phyloP scores from a whole-genome alignment of 2,888 invertebrate genomes.

The Drosophila limbata region DNA sequence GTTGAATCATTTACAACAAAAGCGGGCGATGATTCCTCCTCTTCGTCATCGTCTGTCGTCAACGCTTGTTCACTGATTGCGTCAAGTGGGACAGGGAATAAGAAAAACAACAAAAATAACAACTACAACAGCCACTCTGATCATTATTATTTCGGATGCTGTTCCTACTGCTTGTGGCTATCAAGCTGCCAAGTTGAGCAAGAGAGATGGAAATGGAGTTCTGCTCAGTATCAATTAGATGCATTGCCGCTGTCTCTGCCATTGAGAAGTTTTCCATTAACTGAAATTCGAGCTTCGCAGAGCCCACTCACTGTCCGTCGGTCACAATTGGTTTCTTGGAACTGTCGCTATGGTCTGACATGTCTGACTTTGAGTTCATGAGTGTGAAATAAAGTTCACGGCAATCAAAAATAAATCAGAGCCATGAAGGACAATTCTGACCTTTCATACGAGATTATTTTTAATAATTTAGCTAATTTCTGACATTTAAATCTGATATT shows the following conservation, averaged over 20 bases:
- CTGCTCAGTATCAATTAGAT: constrained; percentile 42
- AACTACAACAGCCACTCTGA: constrained; percentile 34
- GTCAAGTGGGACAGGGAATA: constrained; percentile 41
- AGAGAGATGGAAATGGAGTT: background rate
- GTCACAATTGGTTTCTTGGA: background rate
- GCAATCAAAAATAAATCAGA: background rate
- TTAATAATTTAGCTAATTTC: background rate
- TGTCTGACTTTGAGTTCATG: background rate
- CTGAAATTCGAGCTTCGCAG: background rate
- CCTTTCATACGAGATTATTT: background rate
- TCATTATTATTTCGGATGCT: constrained; percentile 28
- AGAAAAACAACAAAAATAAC: constrained; percentile 24
- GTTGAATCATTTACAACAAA: constrained; percentile 77
- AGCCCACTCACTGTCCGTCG: background rate
- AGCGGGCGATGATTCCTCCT: constrained; percentile 8
- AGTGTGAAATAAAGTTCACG: background rate
- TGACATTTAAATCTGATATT: background rate
- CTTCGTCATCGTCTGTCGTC: constrained; percentile 37
- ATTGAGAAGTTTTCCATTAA: constrained; percentile 2
- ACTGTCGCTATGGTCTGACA: background rate
- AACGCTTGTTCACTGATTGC: constrained; percentile 61
- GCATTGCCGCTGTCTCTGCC: constrained; percentile 16
- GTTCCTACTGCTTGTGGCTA: constrained; percentile 56
- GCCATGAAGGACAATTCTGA: background rate
- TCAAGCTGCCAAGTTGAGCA: constrained; percentile 33